These are phyloP conservation scores for Stenodera caucasica DNA, from an alignment of 2,888 invertebrate genomes.

Conservation along the genomic window DNA sequence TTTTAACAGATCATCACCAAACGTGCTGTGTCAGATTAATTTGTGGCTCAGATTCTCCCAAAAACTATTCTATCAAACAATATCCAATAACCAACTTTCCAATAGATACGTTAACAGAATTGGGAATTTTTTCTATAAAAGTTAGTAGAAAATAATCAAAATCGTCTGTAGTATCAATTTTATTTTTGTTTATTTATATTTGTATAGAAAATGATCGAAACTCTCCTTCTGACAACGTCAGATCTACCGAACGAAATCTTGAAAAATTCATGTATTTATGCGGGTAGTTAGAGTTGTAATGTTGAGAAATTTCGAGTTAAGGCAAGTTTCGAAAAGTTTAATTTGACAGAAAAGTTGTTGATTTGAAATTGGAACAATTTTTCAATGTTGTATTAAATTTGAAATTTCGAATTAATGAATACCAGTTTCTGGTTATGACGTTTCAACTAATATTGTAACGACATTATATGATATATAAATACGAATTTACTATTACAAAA, in stretches of 20 bases:
- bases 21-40: slow-evolving; percentile 14
- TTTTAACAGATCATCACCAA: slow-evolving; percentile 12
- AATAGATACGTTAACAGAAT: not conserved
- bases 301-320: not conserved
- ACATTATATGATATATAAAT: slow-evolving; percentile 18
- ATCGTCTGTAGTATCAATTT: too few species aligned
- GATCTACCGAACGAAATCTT: not conserved
- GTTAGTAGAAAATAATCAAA: too few species aligned
- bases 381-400: not conserved
- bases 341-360: not conserved
- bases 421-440: not conserved
- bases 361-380: not conserved
- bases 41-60: not conserved
- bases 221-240: not conserved
- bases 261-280: not conserved
- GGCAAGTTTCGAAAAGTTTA: not conserved
- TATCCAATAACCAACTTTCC: slow-evolving; percentile 1
- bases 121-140: not conserved
- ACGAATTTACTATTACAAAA: not conserved
- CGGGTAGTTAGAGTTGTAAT: not conserved
- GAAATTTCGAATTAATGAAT: slow-evolving; percentile 1
- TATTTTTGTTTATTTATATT: too few species aligned
- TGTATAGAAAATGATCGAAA: not conserved
- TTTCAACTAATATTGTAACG: slow-evolving; percentile 7
- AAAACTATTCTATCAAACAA: not conserved